Conservation (phyloP, 2,888 invertebrate genomes). For the Harpagoxenus sublaevis region DNA sequence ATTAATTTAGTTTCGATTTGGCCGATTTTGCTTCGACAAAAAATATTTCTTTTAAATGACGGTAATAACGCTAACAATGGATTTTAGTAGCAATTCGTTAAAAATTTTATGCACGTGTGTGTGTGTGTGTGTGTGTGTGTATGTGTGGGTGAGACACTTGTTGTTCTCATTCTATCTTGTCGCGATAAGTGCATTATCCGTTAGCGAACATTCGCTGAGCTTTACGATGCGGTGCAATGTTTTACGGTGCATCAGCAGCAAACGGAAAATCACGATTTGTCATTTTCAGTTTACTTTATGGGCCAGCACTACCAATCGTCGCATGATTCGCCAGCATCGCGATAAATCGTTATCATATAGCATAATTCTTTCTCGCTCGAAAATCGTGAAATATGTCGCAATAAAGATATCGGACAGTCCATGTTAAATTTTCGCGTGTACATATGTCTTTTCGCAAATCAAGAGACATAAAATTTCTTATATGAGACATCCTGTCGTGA, state of each 20-base stretch:
- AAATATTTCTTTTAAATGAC: background rate
- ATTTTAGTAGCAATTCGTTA: conserved; percentile 39
- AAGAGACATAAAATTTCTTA: background rate
- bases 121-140: background rate
- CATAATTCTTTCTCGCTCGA: background rate
- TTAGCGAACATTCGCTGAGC: conserved; percentile 52
- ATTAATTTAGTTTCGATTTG: background rate
- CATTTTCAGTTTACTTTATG: conserved; percentile 45
- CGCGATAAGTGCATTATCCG: conserved; percentile 24
- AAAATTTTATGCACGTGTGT: conserved; percentile 8
- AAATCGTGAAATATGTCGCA: conserved; percentile 7
- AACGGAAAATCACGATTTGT: conserved; percentile 49
- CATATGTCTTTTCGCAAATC: background rate
- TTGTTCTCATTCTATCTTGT: conserved; percentile 35
- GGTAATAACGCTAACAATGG: background rate
- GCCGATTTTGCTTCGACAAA: conserved; percentile 3
- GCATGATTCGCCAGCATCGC: background rate
- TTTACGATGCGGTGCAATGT: conserved; percentile 48
- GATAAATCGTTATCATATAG: conserved; percentile 34
- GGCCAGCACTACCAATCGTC: background rate
- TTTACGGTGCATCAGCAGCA: conserved; percentile 23
- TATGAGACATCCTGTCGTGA: background rate
- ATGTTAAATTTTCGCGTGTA: background rate
- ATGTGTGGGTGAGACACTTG: conserved; percentile 14
- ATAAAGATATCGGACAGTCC: conserved; percentile 13